Percentiles rank a stretch among this genome's conserved stretches.
Conservation (phyloP, 1,140 invertebrate species). For the Drosophila littoralis region DNA sequence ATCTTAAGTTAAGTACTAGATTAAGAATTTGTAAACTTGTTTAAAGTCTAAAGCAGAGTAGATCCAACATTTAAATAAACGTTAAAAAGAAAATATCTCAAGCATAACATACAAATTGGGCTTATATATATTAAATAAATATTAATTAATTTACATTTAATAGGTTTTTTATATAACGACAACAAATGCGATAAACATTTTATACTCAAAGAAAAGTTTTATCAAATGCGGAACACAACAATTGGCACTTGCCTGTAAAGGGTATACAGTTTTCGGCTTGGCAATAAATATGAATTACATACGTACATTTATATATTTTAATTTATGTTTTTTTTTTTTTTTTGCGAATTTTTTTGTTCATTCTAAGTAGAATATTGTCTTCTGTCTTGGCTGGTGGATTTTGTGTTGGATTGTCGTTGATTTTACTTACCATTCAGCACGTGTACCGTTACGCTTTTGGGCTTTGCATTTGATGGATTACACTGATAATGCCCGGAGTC, state of each 20-base stretch:
- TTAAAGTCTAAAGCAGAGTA: no score
- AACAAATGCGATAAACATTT: no score
- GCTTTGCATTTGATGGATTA: conserved; percentile 94
- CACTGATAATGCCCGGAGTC: conserved; percentile 91
- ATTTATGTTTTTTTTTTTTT: conserved; percentile 10
- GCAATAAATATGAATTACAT: conserved; percentile 1
- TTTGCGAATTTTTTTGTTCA: conserved; percentile 44
- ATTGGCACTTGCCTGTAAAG: not conserved
- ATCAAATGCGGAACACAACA: no score
- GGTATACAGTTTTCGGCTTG: conserved; percentile 7
- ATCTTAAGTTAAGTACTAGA: no score
- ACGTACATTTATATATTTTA: not conserved
- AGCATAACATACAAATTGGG: no score
- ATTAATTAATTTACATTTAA: no score
- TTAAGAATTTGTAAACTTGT: no score
- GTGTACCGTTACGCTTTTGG: conserved; percentile 94
- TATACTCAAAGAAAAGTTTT: no score
- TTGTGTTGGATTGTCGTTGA: conserved; percentile 69
- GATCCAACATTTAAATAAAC: no score
- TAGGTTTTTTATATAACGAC: no score
- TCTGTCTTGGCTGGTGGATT: conserved; percentile 41
- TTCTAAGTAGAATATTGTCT: conserved; percentile 34
- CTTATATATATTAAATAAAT: no score
- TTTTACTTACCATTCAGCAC: conserved; percentile 94
- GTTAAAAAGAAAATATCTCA: no score